phyloP scores from a whole-genome alignment of 2,113 vertebrate genomes.

The Oxygymnocypris stewartii region DNA sequence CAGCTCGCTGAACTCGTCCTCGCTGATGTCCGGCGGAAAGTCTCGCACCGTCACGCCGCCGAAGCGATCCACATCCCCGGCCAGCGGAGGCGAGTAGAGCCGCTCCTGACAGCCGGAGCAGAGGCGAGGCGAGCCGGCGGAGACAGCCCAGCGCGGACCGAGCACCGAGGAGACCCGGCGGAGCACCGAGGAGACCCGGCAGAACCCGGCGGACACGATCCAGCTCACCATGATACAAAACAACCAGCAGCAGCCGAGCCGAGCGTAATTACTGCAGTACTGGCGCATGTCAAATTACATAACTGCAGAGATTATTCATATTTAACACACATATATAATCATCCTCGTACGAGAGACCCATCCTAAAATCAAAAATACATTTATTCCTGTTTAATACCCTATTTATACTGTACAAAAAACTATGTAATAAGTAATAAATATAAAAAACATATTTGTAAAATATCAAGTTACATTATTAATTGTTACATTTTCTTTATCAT shows the following conservation, averaged over 20 bases:
- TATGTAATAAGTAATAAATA: no score
- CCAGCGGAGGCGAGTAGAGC: conserved; percentile 42
- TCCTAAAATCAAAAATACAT: neutral
- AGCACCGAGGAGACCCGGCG: neutral
- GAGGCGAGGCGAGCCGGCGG: neutral
- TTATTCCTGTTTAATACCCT: neutral
- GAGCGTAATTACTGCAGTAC: neutral
- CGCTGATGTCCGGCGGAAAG: conserved; percentile 69
- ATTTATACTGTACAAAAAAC: neutral
- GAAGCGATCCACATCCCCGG: conserved; percentile 75
- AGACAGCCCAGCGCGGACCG: neutral
- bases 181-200: conserved; percentile 6
- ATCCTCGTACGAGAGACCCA: neutral
- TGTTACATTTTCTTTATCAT: neutral
- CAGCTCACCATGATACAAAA: neutral
- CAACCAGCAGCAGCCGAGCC: neutral
- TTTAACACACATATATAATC: neutral
- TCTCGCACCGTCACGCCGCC: conserved; percentile 79
- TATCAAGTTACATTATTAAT: no score
- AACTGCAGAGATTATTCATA: accelerated
- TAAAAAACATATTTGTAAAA: neutral
- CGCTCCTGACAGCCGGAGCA: conserved; percentile 29
- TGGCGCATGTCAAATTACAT: accelerated
- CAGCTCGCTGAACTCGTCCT: conserved; percentile 67
- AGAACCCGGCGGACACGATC: conserved; percentile 28